phyloP scores from a whole-genome alignment of 1,140 invertebrate species.

The Trichonephila inaurata region DNA sequence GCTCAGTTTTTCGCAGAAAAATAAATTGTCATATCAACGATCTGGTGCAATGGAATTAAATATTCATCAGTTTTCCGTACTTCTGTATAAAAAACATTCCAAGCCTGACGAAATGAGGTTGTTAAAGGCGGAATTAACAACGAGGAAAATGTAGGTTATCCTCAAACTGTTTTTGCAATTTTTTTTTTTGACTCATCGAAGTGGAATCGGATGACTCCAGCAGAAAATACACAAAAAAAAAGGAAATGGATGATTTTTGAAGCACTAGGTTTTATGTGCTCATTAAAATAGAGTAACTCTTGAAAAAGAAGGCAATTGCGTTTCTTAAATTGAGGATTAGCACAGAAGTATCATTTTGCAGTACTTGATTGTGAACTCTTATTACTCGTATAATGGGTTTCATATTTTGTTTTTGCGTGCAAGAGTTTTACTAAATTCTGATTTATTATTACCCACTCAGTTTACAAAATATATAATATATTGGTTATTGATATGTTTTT shows the following conservation, averaged over 20 bases:
- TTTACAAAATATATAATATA: no score
- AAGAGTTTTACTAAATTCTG: no score
- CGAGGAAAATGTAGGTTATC: conserved; percentile 38
- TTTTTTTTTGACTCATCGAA: conserved; percentile 3
- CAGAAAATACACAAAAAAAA: not conserved
- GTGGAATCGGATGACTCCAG: not conserved
- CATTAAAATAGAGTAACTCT: not conserved
- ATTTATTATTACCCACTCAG: no score
- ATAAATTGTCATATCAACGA: conserved; percentile 28
- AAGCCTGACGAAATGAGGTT: conserved; percentile 34
- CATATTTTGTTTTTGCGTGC: no score
- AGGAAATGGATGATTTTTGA: no score
- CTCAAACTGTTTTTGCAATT: conserved; percentile 26
- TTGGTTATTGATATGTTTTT: no score
- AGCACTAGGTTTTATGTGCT: not conserved
- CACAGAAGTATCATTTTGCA: no score
- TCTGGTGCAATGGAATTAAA: conserved; percentile 35
- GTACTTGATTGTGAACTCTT: no score
- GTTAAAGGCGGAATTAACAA: conserved; percentile 45
- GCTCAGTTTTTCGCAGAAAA: not conserved
- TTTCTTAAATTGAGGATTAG: not conserved
- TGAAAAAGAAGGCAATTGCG: not conserved
- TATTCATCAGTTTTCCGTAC: conserved; percentile 52
- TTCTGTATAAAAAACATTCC: not conserved
- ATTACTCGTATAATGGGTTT: no score